phyloP scores from a whole-genome alignment of 2,113 vertebrate species.

The Baryphthengus martii region DNA sequence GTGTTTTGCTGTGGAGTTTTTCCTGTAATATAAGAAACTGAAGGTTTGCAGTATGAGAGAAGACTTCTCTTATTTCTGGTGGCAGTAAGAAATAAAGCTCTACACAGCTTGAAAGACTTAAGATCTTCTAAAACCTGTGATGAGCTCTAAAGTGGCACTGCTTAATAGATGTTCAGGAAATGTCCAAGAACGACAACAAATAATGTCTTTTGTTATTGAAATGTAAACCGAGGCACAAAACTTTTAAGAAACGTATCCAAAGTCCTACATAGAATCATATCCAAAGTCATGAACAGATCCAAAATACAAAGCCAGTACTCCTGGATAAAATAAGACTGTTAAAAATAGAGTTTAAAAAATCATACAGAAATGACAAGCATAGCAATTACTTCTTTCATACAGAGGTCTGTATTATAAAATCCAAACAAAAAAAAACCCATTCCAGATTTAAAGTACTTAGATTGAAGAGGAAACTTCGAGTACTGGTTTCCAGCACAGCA shows the following conservation, averaged over 20 bases:
- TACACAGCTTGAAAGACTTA: not conserved
- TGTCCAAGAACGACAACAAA: not conserved
- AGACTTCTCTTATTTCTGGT: not conserved
- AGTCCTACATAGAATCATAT: not conserved
- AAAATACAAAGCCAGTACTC: not conserved
- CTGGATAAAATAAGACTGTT: not conserved
- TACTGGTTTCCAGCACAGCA: not conserved
- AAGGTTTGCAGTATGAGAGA: not conserved
- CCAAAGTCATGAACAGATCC: not conserved
- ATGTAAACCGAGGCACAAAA: not conserved
- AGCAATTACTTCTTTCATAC: not conserved
- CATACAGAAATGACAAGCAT: not conserved
- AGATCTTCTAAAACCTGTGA: not conserved
- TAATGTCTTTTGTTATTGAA: not conserved
- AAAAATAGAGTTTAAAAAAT: not conserved
- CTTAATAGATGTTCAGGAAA: not conserved
- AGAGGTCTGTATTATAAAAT: not conserved
- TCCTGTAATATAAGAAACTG: not conserved
- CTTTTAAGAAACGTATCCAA: not conserved
- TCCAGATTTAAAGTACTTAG: not conserved
- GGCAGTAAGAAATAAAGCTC: not conserved
- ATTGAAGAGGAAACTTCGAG: not conserved
- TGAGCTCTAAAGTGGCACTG: not conserved
- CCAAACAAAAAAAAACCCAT: not conserved
- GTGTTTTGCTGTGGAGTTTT: not conserved